These are phyloP conservation scores for Alfaro cultratus DNA, from an alignment of 2,797 vertebrate genomes.

Conservation along the genomic window DNA sequence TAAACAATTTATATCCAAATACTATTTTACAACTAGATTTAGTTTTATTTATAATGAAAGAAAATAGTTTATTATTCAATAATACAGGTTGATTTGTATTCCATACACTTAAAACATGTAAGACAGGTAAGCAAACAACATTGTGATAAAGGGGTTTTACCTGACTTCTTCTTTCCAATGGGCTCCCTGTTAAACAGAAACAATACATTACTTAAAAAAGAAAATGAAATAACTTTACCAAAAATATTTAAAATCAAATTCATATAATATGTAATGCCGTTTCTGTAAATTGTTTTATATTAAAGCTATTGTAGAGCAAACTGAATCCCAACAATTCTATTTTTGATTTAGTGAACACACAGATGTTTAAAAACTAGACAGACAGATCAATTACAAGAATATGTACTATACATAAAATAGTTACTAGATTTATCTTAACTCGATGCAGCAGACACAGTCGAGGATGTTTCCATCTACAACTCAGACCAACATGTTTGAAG, in stretches of 20 bases:
- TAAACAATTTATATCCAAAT: background rate
- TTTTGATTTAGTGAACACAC: background rate
- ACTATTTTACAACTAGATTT: background rate
- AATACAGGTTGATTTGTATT: background rate
- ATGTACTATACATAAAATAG: background rate
- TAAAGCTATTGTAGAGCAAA: background rate
- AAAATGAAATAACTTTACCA: background rate
- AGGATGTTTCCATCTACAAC: constrained; percentile 1
- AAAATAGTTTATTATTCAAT: background rate
- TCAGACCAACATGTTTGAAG: constrained; percentile 8
- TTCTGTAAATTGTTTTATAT: background rate
- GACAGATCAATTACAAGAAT: background rate
- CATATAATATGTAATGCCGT: background rate
- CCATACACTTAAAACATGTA: background rate
- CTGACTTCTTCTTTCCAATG: constrained; percentile 92
- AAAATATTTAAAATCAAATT: background rate
- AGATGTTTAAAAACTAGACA: background rate
- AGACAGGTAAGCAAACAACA: background rate
- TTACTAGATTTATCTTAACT: background rate
- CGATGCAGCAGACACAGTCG: background rate
- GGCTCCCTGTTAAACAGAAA: constrained; percentile 87
- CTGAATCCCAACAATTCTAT: background rate
- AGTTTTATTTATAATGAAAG: background rate
- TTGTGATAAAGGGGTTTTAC: constrained; percentile 78
- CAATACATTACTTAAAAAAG: constrained; percentile 12